phyloP scores from a whole-genome alignment of 1,140 invertebrate genomes.

The Scaptomyza hsui region DNA sequence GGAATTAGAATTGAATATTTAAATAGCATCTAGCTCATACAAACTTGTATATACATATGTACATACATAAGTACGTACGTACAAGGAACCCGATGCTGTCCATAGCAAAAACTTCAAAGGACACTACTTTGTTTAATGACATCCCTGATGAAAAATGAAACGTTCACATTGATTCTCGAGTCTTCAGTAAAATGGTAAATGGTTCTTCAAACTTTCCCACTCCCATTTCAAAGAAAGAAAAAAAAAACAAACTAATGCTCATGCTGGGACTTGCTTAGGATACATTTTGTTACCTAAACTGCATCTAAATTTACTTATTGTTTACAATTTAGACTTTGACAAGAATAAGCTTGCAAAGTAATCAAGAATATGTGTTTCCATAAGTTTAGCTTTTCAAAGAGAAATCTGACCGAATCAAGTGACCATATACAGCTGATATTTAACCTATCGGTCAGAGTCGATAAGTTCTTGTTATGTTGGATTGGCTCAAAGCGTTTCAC shows the following conservation, averaged over 20 bases:
- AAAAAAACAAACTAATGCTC: not conserved
- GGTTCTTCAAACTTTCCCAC: not conserved
- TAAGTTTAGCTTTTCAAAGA: no score
- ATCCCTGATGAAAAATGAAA: not conserved
- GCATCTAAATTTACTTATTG: no score
- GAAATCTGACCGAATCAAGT: no score
- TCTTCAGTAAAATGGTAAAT: not conserved
- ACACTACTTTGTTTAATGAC: constrained; percentile 34
- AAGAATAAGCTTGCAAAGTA: no score
- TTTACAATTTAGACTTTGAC: no score
- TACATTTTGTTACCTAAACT: not conserved
- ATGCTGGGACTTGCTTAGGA: not conserved
- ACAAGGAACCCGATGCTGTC: not conserved
- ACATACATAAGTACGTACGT: not conserved
- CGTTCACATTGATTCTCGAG: not conserved
- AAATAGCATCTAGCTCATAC: constrained; percentile 4
- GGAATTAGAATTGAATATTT: constrained; percentile 47
- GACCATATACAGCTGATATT: no score
- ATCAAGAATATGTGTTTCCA: no score
- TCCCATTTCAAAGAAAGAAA: not conserved
- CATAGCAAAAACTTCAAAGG: constrained; percentile 31
- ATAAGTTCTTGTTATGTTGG: no score
- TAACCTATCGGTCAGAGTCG: no score
- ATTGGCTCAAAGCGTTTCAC: no score
- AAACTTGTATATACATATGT: not conserved